Evolutionary conservation across 1,140 invertebrate species (phyloP).

Genomic region (Nymphalis io): DNA sequence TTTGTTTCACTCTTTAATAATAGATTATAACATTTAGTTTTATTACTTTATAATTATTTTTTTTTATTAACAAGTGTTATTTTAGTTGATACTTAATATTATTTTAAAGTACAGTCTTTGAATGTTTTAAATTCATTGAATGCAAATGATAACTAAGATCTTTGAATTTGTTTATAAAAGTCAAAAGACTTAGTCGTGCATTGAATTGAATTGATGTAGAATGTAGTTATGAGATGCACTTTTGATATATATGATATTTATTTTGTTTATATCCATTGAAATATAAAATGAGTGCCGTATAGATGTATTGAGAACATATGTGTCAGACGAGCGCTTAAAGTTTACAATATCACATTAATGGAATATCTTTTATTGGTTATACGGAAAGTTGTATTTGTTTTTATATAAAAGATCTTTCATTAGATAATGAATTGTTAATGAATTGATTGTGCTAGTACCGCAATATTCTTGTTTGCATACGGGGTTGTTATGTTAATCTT

Average conservation of each 20-base stretch:
- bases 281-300: constrained; percentile 11
- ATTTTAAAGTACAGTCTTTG: constrained; percentile 15
- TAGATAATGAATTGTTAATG: constrained; percentile 7
- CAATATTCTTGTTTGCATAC: constrained; percentile 55
- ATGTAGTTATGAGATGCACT: constrained; percentile 23
- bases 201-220: constrained; percentile 22
- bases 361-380: constrained; percentile 12
- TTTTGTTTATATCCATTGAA: constrained; percentile 14
- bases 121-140: background rate
- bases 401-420: constrained; percentile 23
- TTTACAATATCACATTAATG: background rate
- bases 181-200: constrained; percentile 7
- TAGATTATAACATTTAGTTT: constrained; percentile 11
- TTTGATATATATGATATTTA: constrained; percentile 21
- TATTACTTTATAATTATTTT: constrained; percentile 9
- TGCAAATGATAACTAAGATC: background rate
- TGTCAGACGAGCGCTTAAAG: background rate
- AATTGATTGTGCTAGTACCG: constrained; percentile 17
- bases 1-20: constrained; percentile 13
- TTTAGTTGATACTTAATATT: constrained; percentile 28
- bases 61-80: constrained; percentile 30
- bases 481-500: constrained; percentile 75
- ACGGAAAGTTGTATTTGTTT: constrained; percentile 16
- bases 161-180: background rate
- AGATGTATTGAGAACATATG: background rate